Conservation (phyloP, 2,888 invertebrate genomes). For the Cylloceria caligata region DNA sequence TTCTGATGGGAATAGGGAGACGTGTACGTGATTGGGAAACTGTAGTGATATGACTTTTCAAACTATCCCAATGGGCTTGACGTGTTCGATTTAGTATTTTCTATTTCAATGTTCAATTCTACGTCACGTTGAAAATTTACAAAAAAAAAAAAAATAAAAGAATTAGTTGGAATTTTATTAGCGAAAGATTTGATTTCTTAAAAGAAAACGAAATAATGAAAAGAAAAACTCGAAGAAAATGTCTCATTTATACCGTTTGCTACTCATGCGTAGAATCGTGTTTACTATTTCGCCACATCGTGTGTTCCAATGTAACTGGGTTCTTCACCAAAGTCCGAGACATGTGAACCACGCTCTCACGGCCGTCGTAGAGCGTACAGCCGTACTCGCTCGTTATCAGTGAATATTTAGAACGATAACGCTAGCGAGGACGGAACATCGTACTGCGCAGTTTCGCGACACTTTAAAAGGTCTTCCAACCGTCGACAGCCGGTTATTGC, state of each 20-base stretch:
- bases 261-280: background rate
- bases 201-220: background rate
- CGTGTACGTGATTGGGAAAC: background rate
- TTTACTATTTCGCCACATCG: slow-evolving; percentile 4
- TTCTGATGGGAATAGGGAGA: slow-evolving; percentile 1
- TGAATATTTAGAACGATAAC: slow-evolving; percentile 73
- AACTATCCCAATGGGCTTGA: background rate
- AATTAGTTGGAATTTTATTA: background rate
- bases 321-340: slow-evolving; percentile 44
- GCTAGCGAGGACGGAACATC: slow-evolving; percentile 55
- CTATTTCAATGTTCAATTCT: background rate
- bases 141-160: too few species aligned
- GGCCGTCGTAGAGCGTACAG: background rate
- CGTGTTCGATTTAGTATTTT: background rate
- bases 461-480: slow-evolving; percentile 47
- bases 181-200: background rate
- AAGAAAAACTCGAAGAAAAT: background rate
- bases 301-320: slow-evolving; percentile 23
- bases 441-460: slow-evolving; percentile 65
- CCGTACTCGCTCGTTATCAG: slow-evolving; percentile 63
- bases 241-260: background rate
- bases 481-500: background rate
- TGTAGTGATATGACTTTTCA: background rate
- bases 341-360: slow-evolving; percentile 18
- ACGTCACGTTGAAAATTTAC: background rate